These are phyloP conservation scores for Elgonia sp. DNA, from an alignment of 2,888 invertebrate genomes.

Conservation along the genomic window DNA sequence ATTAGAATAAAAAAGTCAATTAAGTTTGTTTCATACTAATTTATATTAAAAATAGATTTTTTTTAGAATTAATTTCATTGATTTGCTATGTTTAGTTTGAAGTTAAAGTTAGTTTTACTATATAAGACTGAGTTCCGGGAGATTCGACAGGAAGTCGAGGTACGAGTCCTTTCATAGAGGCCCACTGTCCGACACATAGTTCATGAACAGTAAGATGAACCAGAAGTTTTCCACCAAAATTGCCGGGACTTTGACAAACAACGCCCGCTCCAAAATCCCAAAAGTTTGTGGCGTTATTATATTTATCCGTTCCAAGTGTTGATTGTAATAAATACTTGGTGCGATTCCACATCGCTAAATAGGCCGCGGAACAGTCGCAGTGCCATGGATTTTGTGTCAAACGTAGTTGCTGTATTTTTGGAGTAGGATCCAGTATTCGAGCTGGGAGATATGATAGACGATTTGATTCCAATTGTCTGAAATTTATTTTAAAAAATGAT, in stretches of 20 bases:
- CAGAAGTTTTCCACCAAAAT: constrained; percentile 90
- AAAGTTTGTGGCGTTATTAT: constrained; percentile 68
- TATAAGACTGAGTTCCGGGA: constrained; percentile 9
- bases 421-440: constrained; percentile 90
- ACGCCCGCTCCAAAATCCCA: constrained; percentile 85
- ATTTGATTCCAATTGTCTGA: constrained; percentile 93
- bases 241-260: constrained; percentile 91
- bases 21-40: no score
- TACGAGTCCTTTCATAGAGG: constrained; percentile 91
- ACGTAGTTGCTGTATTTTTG: constrained; percentile 90
- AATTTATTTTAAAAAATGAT: not conserved
- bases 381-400: constrained; percentile 94
- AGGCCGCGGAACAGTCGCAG: constrained; percentile 92
- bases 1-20: no score
- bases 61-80: no score
- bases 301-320: constrained; percentile 11
- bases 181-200: constrained; percentile 93
- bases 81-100: no score
- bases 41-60: no score
- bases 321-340: constrained; percentile 78
- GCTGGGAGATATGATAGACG: constrained; percentile 91
- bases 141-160: constrained; percentile 89
- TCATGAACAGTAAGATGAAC: constrained; percentile 91
- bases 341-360: constrained; percentile 90
- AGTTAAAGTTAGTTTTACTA: not conserved